phyloP scores from a whole-genome alignment of 2,888 invertebrate genomes.

The Pristionchus exspectatus region DNA sequence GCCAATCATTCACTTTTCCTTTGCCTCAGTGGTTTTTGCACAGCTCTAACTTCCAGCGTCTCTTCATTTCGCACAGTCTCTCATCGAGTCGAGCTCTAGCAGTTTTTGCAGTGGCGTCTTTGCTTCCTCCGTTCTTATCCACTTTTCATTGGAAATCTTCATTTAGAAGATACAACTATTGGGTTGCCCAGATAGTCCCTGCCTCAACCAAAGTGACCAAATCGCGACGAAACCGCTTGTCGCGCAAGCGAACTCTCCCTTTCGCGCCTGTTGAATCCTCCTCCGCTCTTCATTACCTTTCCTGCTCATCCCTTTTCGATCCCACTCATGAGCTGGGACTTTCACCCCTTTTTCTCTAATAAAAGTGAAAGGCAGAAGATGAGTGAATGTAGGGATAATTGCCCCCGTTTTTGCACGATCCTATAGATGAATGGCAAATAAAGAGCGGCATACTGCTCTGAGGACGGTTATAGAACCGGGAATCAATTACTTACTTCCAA shows the following conservation, averaged over 20 bases:
- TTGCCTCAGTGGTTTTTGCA: neutral
- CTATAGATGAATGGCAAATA: neutral
- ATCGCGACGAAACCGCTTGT: too few relatives aligned
- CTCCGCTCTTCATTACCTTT: neutral
- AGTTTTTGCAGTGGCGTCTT: too few relatives aligned
- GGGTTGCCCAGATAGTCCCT: too few relatives aligned
- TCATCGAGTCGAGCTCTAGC: neutral
- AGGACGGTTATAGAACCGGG: too few relatives aligned
- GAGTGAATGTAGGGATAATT: neutral
- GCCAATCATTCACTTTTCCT: neutral
- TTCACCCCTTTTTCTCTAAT: neutral
- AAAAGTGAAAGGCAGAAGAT: neutral
- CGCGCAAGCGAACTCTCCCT: neutral
- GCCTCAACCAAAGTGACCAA: too few relatives aligned
- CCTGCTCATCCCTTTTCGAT: neutral
- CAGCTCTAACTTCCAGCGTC: neutral
- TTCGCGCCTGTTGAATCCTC: neutral
- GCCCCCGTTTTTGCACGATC: neutral
- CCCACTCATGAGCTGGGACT: neutral
- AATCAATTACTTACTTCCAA: too few relatives aligned
- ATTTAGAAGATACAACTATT: too few relatives aligned
- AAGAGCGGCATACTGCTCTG: neutral
- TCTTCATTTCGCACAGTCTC: neutral
- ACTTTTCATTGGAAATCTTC: too few relatives aligned
- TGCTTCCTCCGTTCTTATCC: too few relatives aligned